Evolutionary conservation across 2,113 vertebrate species (phyloP), one percentile per base, ranked within the genome.

Genomic region (Bos javanicus): DNA sequence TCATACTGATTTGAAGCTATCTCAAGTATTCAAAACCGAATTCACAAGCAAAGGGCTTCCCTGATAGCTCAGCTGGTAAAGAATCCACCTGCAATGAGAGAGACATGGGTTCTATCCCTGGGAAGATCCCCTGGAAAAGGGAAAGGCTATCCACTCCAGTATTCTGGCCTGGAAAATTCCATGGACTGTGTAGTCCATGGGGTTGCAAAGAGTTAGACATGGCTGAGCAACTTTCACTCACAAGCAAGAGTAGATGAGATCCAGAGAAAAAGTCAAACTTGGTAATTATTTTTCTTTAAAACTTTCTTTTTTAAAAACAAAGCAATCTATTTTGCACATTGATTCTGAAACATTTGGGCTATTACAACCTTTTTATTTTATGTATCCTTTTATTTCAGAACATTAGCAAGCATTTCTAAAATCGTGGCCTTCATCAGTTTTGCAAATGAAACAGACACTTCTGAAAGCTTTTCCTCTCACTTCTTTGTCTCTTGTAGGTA

Each of bases 401-500:
- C 59, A 88, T 83, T 94, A 95, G 87, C 90, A 96, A 91, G 80
- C 93, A 91, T 84, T 90, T 43, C 80, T 95, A 52, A 95, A 96
- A 95, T 86, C 30, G 43, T 62, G 98, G 83, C 78, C 81, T 98
- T 43, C 87, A 10, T 16, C 98, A 36, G 90, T 98, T 98, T 98
- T 98, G 56, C 87, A 98, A 98, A 98, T 98, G 97, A 98, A 98
- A 97, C 87, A 98, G 94, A 96, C 74, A 87, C 98, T 98, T 98
- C 98, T 98, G 97, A 99, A 98, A 98, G 95, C 82, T 96, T 82
- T 96, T 98, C 83, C 98, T 98, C 96, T 98, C 94, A 87, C 97
- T 91, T 96, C 98, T 86, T 97, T 97, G 82, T 99, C 98, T 99
- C 95, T 97, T 98, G 98, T 95, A 98, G 99, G 99, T 99, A 99